Evolutionary conservation across 1,140 invertebrate species (phyloP).

Genomic region (Conus betulinus): DNA sequence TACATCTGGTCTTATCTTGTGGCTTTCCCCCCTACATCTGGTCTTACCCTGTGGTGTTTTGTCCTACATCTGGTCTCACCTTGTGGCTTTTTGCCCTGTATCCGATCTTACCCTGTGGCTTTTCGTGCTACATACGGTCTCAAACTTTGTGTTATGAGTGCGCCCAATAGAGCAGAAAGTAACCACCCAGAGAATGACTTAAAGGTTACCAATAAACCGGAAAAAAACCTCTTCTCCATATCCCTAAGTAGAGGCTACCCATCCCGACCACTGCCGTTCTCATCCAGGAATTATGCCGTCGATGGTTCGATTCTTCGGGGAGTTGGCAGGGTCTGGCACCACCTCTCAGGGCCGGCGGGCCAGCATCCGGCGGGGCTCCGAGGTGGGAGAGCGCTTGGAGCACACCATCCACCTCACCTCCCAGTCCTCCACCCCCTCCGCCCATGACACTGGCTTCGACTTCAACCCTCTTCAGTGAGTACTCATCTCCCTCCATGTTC

Average conservation of each 20-base stretch:
- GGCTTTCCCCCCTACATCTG: too few relatives aligned
- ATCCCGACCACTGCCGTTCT: not conserved
- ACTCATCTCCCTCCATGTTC: not conserved
- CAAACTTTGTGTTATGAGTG: too few relatives aligned
- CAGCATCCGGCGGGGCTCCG: conserved; percentile 54
- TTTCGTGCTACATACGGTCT: too few relatives aligned
- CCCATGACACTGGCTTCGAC: conserved; percentile 39
- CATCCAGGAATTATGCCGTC: not conserved
- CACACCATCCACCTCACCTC: conserved; percentile 57
- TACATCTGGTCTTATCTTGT: too few relatives aligned
- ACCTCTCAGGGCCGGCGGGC: conserved; percentile 20
- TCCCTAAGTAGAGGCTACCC: not conserved
- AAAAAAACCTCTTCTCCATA: not conserved
- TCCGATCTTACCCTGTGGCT: too few relatives aligned
- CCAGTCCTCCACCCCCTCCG: conserved; percentile 50
- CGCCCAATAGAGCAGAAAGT: not conserved
- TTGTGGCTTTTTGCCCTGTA: too few relatives aligned
- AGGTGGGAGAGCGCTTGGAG: conserved; percentile 56
- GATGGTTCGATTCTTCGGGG: not conserved
- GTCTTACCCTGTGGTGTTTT: too few relatives aligned
- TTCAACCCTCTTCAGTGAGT: conserved; percentile 26
- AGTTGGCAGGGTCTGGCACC: not conserved
- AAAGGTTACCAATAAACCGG: not conserved
- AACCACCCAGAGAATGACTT: not conserved
- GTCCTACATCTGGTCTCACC: too few relatives aligned